Percentiles rank a stretch among this genome's conserved stretches.
phyloP scores from a whole-genome alignment of 1,140 invertebrate genomes.

The Drosophila prosaltans region DNA sequence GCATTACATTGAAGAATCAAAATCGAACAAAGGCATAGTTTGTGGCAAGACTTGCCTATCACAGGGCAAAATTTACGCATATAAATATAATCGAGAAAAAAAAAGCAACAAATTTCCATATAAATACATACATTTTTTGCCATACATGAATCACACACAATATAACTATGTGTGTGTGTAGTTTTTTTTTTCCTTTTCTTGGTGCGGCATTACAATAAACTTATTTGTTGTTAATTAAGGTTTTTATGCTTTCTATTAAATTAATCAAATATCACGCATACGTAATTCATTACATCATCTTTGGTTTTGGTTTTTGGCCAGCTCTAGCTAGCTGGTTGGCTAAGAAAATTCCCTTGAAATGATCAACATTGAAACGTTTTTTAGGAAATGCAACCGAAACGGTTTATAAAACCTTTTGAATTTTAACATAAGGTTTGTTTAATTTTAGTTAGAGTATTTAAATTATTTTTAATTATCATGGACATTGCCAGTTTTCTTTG shows the following conservation, averaged over 20 bases:
- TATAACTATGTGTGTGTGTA: neutral
- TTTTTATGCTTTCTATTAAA: slow-evolving; percentile 18
- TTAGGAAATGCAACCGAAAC: too few species aligned
- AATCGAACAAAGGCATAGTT: slow-evolving; percentile 13
- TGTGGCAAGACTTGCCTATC: neutral
- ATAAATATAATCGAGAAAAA: slow-evolving; percentile 2
- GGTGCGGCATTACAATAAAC: neutral
- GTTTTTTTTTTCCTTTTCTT: neutral
- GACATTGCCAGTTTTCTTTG: too few species aligned
- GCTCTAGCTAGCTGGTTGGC: neutral
- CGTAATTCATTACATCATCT: slow-evolving; percentile 9
- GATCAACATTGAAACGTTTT: too few species aligned
- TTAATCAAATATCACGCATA: slow-evolving; percentile 31
- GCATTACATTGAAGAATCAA: slow-evolving; percentile 12
- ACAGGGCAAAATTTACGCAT: neutral
- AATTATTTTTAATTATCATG: too few species aligned
- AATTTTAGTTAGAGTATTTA: too few species aligned
- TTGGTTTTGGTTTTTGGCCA: neutral
- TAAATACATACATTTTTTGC: neutral
- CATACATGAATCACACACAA: slow-evolving; percentile 12
- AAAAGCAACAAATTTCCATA: neutral
- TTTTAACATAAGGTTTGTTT: too few species aligned
- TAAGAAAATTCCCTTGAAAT: neutral
- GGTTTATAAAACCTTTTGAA: too few species aligned
- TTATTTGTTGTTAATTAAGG: slow-evolving; percentile 8